phyloP scores from a whole-genome alignment of 2,113 vertebrate genomes.

The Eulacestoma nigropectus region DNA sequence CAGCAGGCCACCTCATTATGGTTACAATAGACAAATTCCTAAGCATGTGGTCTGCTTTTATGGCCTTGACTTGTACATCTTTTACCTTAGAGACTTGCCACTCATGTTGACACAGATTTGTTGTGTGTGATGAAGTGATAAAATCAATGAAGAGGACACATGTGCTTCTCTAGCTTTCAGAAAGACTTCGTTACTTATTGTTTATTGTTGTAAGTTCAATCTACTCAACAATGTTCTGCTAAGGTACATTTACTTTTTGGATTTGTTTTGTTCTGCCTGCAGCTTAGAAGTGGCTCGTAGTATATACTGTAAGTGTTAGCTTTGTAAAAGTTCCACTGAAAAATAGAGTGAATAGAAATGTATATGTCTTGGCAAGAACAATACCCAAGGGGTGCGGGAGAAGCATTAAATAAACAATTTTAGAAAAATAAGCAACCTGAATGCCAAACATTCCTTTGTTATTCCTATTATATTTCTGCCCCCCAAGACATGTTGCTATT shows the following conservation, averaged over 20 bases:
- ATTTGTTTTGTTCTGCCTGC: constrained; percentile 46
- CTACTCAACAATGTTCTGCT: constrained; percentile 43
- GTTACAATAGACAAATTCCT: constrained; percentile 67
- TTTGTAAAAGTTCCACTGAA: constrained; percentile 33
- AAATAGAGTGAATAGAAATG: constrained; percentile 35
- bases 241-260: constrained; percentile 57
- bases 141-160: constrained; percentile 69
- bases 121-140: constrained; percentile 70
- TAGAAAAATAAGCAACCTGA: not conserved
- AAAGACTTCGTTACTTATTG: constrained; percentile 62
- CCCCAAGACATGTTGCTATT: not conserved
- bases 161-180: constrained; percentile 49
- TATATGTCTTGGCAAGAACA: not conserved
- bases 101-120: constrained; percentile 74
- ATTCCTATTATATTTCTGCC: not conserved
- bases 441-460: not conserved
- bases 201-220: constrained; percentile 61
- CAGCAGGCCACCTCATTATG: constrained; percentile 61
- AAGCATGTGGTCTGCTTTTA: constrained; percentile 62
- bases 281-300: constrained; percentile 19
- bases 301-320: not conserved
- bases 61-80: constrained; percentile 68
- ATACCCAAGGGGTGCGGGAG: not conserved
- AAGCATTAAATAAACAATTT: constrained; percentile 17
- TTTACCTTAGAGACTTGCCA: constrained; percentile 69